A percentile compares a stretch with the other conserved stretches of the same genome.
phyloP scores from a whole-genome alignment of 2,797 vertebrate species.

The Cuculus canorus region DNA sequence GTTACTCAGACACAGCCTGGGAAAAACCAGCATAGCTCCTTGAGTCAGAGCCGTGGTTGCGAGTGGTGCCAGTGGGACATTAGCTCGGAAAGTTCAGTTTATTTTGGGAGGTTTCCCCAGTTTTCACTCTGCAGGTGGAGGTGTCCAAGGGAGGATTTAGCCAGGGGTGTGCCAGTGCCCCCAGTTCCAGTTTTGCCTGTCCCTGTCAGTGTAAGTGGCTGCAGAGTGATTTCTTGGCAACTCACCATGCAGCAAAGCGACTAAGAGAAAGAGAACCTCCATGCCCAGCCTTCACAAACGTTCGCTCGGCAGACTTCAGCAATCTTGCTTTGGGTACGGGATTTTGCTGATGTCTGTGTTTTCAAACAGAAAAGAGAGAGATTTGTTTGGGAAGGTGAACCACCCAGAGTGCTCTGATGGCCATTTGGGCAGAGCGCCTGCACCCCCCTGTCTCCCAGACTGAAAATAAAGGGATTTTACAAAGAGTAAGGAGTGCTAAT shows the following conservation, averaged over 20 bases:
- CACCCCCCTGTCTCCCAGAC: neutral
- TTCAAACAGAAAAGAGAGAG: neutral
- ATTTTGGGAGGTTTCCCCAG: too few relatives aligned
- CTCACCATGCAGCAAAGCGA: constrained; percentile 65
- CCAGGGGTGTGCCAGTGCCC: neutral
- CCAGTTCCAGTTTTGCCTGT: neutral
- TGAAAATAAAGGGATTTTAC: neutral
- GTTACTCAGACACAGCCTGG: neutral
- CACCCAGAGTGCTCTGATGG: rapidly evolving
- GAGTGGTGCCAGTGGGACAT: neutral
- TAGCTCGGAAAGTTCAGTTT: neutral
- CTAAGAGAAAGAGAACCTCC: constrained; percentile 1
- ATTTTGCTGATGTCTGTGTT: neutral
- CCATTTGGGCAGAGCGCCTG: rapidly evolving
- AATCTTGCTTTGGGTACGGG: rapidly evolving
- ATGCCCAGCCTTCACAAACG: neutral
- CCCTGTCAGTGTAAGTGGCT: rapidly evolving
- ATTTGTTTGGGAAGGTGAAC: neutral
- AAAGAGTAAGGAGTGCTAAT: neutral
- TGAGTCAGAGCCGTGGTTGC: rapidly evolving
- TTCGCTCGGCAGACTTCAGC: neutral
- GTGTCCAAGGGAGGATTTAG: too few relatives aligned
- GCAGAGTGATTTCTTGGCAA: neutral
- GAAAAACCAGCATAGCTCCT: rapidly evolving
- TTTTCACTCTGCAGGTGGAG: too few relatives aligned